A percentile compares a stretch with the other conserved stretches of the same genome.
These are phyloP conservation scores for Eurois occulta DNA, from an alignment of 2,888 invertebrate genomes.

Conservation along the genomic window DNA sequence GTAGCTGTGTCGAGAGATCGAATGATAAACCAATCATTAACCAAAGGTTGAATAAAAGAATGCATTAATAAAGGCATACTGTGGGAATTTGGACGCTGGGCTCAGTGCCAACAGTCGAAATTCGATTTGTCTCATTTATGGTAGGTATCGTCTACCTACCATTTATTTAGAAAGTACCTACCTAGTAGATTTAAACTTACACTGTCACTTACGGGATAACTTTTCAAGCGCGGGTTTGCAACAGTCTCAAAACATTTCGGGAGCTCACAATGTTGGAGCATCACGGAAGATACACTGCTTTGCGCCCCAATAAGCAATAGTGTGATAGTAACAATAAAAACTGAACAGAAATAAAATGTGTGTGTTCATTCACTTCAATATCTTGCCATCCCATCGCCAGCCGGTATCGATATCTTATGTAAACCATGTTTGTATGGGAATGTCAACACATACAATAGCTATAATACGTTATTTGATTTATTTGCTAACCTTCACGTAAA, in stretches of 20 bases:
- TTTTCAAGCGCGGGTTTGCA: too few species aligned
- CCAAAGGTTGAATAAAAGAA: neutral
- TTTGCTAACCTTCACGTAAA: neutral
- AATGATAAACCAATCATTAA: neutral
- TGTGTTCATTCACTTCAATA: neutral
- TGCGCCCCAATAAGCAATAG: neutral
- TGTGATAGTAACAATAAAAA: too few species aligned
- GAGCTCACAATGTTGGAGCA: too few species aligned
- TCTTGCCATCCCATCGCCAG: neutral
- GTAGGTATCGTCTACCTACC: neutral
- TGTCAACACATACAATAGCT: too few species aligned
- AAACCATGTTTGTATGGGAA: neutral
- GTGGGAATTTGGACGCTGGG: neutral
- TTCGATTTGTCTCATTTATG: neutral
- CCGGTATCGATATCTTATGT: neutral
- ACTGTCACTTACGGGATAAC: too few species aligned
- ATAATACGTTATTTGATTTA: constrained; percentile 9
- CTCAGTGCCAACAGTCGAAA: neutral
- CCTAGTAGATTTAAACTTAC: too few species aligned
- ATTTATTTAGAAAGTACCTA: too few species aligned
- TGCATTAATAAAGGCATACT: neutral
- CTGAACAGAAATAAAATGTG: too few species aligned
- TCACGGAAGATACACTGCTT: too few species aligned
- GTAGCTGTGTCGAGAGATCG: neutral
- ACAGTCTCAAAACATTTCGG: too few species aligned